A percentile compares a stretch with the other conserved stretches of the same genome.
Conservation (phyloP, 1,140 invertebrate genomes). For the Pseudomyrmex dendroicus region DNA sequence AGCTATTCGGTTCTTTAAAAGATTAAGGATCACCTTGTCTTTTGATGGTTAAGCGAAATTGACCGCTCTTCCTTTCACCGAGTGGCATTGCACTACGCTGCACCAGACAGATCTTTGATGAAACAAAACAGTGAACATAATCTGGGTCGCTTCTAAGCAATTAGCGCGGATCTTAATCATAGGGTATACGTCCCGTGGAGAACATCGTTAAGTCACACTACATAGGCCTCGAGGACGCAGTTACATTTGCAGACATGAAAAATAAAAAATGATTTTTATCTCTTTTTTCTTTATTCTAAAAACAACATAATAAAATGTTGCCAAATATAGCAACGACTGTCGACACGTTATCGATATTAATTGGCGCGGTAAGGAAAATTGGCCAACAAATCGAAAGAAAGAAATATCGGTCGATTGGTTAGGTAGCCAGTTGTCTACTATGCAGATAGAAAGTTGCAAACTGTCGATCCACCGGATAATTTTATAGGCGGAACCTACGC, state of each 20-base stretch:
- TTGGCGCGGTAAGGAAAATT: conserved; percentile 17
- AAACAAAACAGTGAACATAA: conserved; percentile 40
- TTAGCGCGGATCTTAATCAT: conserved; percentile 27
- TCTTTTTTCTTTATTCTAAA: neutral
- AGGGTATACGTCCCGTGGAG: conserved; percentile 17
- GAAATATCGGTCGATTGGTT: conserved; percentile 57
- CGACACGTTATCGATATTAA: conserved; percentile 30
- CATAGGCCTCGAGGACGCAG: conserved; percentile 26
- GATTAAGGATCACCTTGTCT: neutral
- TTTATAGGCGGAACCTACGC: conserved; percentile 37
- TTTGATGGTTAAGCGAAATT: conserved; percentile 32
- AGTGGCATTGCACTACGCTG: conserved; percentile 40
- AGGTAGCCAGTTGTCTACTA: conserved; percentile 7
- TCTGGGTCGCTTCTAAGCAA: conserved; percentile 44
- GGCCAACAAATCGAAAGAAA: conserved; percentile 4
- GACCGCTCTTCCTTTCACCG: conserved; percentile 56
- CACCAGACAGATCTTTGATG: conserved; percentile 30
- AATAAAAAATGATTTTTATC: neutral
- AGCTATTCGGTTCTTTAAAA: neutral
- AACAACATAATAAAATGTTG: neutral
- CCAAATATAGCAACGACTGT: neutral
- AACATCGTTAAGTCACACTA: conserved; percentile 21
- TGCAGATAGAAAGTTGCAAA: conserved; percentile 69
- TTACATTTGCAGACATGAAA: neutral
- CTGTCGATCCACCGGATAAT: conserved; percentile 60